Evolutionary conservation across 2,888 invertebrate genomes (phyloP), one percentile per base, ranked within the genome.

Genomic region (Macrosiphum euphorbiae): DNA sequence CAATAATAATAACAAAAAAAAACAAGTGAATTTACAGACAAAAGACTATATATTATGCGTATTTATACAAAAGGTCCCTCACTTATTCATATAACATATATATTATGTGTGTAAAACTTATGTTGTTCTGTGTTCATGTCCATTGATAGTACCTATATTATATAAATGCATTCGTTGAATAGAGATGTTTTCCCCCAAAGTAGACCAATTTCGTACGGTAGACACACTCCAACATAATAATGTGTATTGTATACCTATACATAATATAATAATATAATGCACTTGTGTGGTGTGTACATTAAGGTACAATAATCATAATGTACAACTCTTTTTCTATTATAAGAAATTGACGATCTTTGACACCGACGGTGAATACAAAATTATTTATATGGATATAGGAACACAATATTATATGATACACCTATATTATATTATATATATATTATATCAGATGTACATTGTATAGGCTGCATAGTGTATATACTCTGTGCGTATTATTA

Each of bases 11-110:
- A 85, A 44, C 11, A 85, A 85, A 26, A 85, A 90, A 91, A 91
- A 85, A 91, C 91, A 91, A 91, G 91, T 91, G 91, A 91, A 85
- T 91, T 47, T 58, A 91, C 91, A 85, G 91, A 91, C 91, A 91
- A 91, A 91, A 91, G 91, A 55, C 52, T 35, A 41, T 41, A 52
- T 52, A 13, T 78, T 78, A 78, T 35, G 84, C n/a, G 78, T 78
- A 78, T 78, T 35, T 35, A 78, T 35, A 91, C 91, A 91, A 91
- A 91, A 91, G 91, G 91, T 91, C 91, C 91, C 91, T 86, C 28
- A 58, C 52, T 50, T 55, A 91, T 86, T 55, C 91, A 58, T 85
- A 28, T 50, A 52, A 90, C 16, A n/a, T 84, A 84, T 55, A n/a
- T 58, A 91, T 35, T 20, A 35, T 84, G 84, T 91, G 10, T 89